Conservation (phyloP, 1,140 invertebrate species). For the Scaptomyza hsui region DNA sequence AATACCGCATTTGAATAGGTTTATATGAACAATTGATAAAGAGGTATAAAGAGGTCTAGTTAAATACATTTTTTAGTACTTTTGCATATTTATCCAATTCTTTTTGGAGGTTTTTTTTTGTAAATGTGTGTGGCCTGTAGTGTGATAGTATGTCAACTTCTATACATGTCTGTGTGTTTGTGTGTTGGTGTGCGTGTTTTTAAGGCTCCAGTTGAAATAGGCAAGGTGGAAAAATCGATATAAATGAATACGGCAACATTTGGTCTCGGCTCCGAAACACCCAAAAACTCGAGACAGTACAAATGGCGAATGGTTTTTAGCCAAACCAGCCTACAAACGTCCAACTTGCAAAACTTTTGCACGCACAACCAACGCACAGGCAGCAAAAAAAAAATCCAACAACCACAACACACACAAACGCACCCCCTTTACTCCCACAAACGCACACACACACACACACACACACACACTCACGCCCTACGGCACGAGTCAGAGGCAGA, state of each 20-base stretch:
- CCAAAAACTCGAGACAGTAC: constrained; percentile 66
- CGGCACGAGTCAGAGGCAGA: constrained; percentile 48
- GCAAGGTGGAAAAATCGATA: constrained; percentile 80
- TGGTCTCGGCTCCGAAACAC: constrained; percentile 38
- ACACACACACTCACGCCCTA: constrained; percentile 36
- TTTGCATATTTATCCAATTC: no score
- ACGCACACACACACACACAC: constrained; percentile 7
- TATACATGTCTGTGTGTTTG: constrained; percentile 20
- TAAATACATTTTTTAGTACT: no score
- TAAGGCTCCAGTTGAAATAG: constrained; percentile 61
- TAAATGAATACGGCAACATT: constrained; percentile 79
- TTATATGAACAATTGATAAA: no score
- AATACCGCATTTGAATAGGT: no score
- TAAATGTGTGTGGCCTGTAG: constrained; percentile 21
- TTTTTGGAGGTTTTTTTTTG: no score
- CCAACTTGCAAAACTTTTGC: constrained; percentile 72
- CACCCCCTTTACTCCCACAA: constrained; percentile 16
- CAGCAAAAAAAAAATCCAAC: constrained; percentile 6
- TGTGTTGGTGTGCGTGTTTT: constrained; percentile 39
- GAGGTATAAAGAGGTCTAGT: no score
- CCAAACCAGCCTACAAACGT: constrained; percentile 51
- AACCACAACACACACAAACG: constrained; percentile 9
- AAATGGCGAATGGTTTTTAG: constrained; percentile 62
- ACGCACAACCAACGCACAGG: constrained; percentile 59
- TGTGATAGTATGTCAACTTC: constrained; percentile 64